phyloP scores from a whole-genome alignment of 2,113 vertebrate species.

The Sitta europaea region DNA sequence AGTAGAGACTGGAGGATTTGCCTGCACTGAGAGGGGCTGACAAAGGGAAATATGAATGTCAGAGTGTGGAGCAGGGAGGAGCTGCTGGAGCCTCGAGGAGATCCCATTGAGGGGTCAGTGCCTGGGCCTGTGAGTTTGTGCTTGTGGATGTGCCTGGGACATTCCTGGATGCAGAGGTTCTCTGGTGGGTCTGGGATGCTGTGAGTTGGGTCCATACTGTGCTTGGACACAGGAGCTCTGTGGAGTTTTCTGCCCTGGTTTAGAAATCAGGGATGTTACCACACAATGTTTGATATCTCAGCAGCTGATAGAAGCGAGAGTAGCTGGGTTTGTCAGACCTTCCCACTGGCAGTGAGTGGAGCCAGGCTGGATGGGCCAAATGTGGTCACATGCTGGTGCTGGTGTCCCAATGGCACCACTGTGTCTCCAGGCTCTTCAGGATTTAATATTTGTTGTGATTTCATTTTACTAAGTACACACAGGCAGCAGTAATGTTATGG shows the following conservation, averaged over 20 bases:
- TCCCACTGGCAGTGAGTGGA: neutral
- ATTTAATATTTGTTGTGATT: neutral
- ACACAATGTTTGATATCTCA: neutral
- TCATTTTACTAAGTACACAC: neutral
- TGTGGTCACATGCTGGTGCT: accelerated
- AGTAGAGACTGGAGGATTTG: neutral
- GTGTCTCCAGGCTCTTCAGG: neutral
- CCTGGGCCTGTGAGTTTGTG: neutral
- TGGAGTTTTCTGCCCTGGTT: neutral
- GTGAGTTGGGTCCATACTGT: accelerated
- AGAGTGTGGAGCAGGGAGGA: neutral
- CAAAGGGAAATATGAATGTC: accelerated
- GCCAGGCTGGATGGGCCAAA: neutral
- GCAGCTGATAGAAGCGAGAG: neutral
- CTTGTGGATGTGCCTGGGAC: neutral
- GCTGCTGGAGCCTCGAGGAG: neutral
- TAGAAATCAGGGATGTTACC: neutral
- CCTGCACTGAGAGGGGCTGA: neutral
- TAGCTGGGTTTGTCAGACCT: accelerated
- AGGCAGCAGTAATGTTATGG: neutral
- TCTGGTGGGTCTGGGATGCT: accelerated
- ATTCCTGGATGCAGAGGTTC: neutral
- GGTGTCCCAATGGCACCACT: accelerated
- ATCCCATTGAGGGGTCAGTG: neutral
- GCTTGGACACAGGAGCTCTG: accelerated